These are phyloP conservation scores for Monarcha castaneiventris DNA, from an alignment of 2,113 vertebrate genomes.

Conservation along the genomic window DNA sequence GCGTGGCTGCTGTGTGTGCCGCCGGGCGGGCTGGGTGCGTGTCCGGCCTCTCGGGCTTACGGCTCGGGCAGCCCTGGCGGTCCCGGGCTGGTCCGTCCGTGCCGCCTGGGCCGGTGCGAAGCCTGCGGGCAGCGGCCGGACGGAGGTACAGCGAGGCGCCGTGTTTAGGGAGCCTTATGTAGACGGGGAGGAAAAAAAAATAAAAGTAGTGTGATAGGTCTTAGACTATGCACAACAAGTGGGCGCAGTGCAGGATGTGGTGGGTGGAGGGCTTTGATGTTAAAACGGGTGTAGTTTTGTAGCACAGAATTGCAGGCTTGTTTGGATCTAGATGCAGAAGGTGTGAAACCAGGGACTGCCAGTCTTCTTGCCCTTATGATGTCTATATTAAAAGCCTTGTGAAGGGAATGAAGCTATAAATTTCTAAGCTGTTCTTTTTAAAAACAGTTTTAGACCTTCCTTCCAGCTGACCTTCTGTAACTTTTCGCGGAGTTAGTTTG, in stretches of 20 bases:
- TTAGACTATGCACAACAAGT: neutral
- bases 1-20: fast-evolving
- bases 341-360: neutral
- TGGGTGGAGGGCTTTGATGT: neutral
- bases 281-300: neutral
- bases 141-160: neutral
- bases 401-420: neutral
- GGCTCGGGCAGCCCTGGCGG: fast-evolving
- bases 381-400: neutral
- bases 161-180: neutral
- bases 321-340: neutral
- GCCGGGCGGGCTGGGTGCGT: too few species aligned
- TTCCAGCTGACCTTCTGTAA: neutral
- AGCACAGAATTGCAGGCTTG: neutral
- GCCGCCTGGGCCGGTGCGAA: neutral
- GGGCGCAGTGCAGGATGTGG: neutral
- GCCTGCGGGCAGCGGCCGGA: neutral
- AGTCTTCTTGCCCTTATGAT: neutral
- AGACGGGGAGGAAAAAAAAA: neutral
- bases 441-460: neutral
- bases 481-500: neutral
- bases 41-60: neutral
- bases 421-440: neutral
- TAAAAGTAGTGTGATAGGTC: too few species aligned
- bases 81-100: neutral